phyloP scores from a whole-genome alignment of 23 tunicate genomes.

The Trididemnum miniatum region DNA sequence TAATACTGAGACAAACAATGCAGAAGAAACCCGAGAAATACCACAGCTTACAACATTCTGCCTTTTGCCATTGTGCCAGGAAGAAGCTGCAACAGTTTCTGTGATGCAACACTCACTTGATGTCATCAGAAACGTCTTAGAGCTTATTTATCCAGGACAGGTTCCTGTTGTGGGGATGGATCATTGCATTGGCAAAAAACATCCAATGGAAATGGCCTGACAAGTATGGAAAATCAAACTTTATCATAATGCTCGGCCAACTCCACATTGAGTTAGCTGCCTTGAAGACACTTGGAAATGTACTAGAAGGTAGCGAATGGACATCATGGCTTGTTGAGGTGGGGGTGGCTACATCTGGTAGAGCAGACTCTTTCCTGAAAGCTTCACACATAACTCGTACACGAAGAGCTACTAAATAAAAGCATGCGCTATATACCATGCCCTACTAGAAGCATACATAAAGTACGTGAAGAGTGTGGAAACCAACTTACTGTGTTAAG shows the following conservation, averaged over 20 bases:
- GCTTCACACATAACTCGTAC: conserved; percentile 7
- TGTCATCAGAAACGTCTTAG: too few relatives aligned
- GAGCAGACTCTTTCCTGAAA: background rate
- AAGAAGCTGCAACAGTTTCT: too few relatives aligned
- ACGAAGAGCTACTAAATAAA: background rate
- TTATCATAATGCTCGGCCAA: background rate
- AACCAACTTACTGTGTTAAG: background rate
- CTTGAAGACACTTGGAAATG: background rate
- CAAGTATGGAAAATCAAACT: background rate
- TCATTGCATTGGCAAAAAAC: too few relatives aligned
- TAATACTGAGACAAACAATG: too few relatives aligned
- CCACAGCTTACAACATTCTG: too few relatives aligned
- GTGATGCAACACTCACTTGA: too few relatives aligned
- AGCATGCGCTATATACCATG: background rate
- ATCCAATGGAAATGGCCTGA: too few relatives aligned
- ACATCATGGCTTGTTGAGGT: background rate
- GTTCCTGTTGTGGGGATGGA: too few relatives aligned
- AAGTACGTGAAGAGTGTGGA: background rate
- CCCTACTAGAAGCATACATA: background rate
- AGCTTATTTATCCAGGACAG: too few relatives aligned
- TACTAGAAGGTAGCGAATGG: background rate
- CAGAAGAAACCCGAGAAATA: too few relatives aligned
- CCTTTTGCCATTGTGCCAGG: too few relatives aligned
- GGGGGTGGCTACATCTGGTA: background rate
- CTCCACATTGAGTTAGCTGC: conserved; percentile 1